A percentile compares a stretch with the other conserved stretches of the same genome.
These are phyloP conservation scores for Lophochroa leadbeateri DNA, from an alignment of 2,113 vertebrate genomes.

Conservation along the genomic window DNA sequence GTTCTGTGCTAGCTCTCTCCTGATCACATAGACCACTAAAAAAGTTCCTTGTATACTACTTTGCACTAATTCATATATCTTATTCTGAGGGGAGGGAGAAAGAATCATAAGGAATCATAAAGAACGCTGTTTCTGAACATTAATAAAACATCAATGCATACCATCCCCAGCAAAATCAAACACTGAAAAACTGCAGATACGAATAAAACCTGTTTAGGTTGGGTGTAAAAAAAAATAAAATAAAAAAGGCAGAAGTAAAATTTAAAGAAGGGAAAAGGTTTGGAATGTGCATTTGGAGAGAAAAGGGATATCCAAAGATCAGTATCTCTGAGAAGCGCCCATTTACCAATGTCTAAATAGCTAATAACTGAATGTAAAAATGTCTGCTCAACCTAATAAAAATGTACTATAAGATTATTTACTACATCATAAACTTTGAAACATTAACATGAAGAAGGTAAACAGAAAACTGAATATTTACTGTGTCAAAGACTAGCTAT, in stretches of 20 bases:
- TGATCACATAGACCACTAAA: slow-evolving; percentile 7
- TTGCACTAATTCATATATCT: not conserved
- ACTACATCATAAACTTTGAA: not conserved
- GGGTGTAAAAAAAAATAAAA: not conserved
- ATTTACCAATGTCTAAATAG: slow-evolving; percentile 40
- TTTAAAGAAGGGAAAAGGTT: not conserved
- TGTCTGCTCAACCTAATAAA: slow-evolving; percentile 24
- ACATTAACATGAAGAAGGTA: slow-evolving; percentile 2
- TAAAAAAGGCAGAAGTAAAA: not conserved
- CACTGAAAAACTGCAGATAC: not conserved
- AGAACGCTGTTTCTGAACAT: not conserved
- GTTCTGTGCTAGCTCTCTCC: not conserved
- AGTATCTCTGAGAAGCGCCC: not conserved
- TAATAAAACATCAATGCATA: not conserved
- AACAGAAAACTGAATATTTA: slow-evolving; percentile 39
- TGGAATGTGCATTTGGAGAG: not conserved
- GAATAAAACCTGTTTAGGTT: not conserved
- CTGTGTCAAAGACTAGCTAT: not conserved
- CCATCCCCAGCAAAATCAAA: not conserved
- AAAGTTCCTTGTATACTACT: not conserved
- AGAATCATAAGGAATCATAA: not conserved
- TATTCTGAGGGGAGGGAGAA: not conserved
- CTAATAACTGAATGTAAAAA: slow-evolving; percentile 35
- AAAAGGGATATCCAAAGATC: slow-evolving; percentile 1
- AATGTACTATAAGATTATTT: slow-evolving; percentile 27